Evolutionary conservation across 2,113 vertebrate species (phyloP).

Genomic region (Carollia perspicillata): DNA sequence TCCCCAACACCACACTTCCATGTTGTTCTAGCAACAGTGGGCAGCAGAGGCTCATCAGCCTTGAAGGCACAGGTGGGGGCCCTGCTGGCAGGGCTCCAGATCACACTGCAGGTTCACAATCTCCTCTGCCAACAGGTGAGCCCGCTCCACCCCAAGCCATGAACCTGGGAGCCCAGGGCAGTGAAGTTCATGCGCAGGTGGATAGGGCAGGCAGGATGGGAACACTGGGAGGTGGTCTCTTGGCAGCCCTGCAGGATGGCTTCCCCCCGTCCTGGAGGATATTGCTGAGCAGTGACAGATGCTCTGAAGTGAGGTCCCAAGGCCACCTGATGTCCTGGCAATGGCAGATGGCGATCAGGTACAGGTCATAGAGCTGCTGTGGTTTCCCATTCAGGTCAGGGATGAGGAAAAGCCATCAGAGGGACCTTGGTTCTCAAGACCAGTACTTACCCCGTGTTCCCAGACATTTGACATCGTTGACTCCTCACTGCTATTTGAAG

Average conservation of each 20-base stretch:
- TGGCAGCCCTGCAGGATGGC: conserved; percentile 81
- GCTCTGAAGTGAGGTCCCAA: background rate
- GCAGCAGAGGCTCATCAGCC: conserved; percentile 83
- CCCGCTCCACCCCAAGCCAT: conserved; percentile 87
- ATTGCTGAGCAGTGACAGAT: background rate
- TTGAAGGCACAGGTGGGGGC: conserved; percentile 87
- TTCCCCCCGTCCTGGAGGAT: conserved; percentile 74
- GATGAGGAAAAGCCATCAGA: conserved; percentile 85
- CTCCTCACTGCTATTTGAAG: background rate
- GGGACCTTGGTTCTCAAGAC: conserved; percentile 87
- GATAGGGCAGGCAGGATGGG: conserved; percentile 92
- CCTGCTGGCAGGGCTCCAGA: conserved; percentile 80
- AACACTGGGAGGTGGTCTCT: conserved; percentile 84
- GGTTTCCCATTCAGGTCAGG: conserved; percentile 92
- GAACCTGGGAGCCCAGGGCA: conserved; percentile 85
- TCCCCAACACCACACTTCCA: background rate
- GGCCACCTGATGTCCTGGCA: too few relatives aligned
- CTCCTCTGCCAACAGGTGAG: conserved; percentile 88
- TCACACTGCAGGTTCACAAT: conserved; percentile 87
- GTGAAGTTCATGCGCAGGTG: conserved; percentile 93
- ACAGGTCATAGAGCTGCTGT: conserved; percentile 75
- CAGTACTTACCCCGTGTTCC: conserved; percentile 46
- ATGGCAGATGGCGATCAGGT: background rate
- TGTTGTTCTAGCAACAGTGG: background rate
- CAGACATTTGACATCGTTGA: background rate